Base-by-base conservation (phyloP, 2,888 invertebrate genomes). In the Seira sanloemensis region DNA sequence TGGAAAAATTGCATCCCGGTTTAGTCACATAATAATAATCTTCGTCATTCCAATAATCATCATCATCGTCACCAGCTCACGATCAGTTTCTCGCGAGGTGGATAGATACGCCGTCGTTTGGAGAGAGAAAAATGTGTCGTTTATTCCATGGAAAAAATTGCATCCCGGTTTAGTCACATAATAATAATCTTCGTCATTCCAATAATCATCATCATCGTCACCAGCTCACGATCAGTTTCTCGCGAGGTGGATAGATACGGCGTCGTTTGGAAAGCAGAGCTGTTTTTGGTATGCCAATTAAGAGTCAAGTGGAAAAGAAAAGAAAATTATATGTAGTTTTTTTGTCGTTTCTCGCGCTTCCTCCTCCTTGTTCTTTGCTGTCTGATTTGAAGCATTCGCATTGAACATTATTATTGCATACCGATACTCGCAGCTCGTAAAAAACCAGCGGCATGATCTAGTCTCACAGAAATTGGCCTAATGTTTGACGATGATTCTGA, bases 281-380 rank as follows among this genome's bases (percentile, higher is more conserved):
- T 50, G n/a, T 46, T 68, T 81, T 87, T 86, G 88, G 89, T 89
- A 88, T 89, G 89, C 89, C 89, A 89, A 89, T 89, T 89, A 89
- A 88, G 88, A 89, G 86, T 87, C 89, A 88, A 88, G 85, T 88
- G 86, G 86, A 86, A 85, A 80, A 88, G 80, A 82, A 58, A 72
- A 50, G 69, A 54, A 66, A 78, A 50, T 50, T n/a, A n/a, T n/a
- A n/a, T n/a, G n/a, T n/a, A n/a, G n/a, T 50, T 7, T 50, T 50
- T 50, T 50, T 16, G 76, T 24, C 58, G 5, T 37, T 37, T 12
- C 5, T 12, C 37, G 4, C 12, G 37, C 12, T 37, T 37, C 2
- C 50, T 50, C 50, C 50, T 50, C n/a, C 50, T 50, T 50, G 50
- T 50, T n/a, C 16, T 50, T 50, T 50, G 50, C 16, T 50, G 50